Percentiles rank a stretch among this genome's conserved stretches.
Conservation (phyloP, 2,888 invertebrate genomes). For the Hypolimnas misippus region DNA sequence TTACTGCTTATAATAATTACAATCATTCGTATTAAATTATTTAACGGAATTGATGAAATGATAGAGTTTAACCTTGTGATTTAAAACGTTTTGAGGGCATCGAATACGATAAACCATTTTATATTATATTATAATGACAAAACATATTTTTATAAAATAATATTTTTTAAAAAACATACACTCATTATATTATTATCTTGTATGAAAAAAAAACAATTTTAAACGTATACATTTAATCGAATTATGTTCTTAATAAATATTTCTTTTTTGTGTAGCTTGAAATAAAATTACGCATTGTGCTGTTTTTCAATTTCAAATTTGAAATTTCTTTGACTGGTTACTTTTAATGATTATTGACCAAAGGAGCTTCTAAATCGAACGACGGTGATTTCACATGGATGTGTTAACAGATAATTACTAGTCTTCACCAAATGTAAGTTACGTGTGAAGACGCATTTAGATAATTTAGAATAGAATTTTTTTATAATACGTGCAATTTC, state of each 20-base stretch:
- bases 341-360: slow-evolving; percentile 19
- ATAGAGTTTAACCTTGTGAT: slow-evolving; percentile 5
- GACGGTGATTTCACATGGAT: slow-evolving; percentile 23
- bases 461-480: slow-evolving; percentile 28
- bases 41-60: slow-evolving; percentile 27
- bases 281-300: too few relatives aligned
- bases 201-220: not conserved
- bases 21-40: slow-evolving; percentile 27
- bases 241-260: not conserved
- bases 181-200: not conserved
- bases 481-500: slow-evolving; percentile 45
- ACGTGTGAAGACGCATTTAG: slow-evolving; percentile 51
- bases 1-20: not conserved
- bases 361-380: slow-evolving; percentile 23
- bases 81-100: not conserved
- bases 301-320: too few relatives aligned
- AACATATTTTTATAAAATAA: slow-evolving; percentile 18
- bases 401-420: slow-evolving; percentile 40
- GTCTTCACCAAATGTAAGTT: slow-evolving; percentile 58
- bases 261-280: not conserved
- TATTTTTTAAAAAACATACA: not conserved
- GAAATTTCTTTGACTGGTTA: not conserved
- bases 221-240: not conserved
- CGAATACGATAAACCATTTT: not conserved
- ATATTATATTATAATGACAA: not conserved